Base-by-base conservation (phyloP, 2,888 invertebrate species). In the Heteromyza rotundicornis region DNA sequence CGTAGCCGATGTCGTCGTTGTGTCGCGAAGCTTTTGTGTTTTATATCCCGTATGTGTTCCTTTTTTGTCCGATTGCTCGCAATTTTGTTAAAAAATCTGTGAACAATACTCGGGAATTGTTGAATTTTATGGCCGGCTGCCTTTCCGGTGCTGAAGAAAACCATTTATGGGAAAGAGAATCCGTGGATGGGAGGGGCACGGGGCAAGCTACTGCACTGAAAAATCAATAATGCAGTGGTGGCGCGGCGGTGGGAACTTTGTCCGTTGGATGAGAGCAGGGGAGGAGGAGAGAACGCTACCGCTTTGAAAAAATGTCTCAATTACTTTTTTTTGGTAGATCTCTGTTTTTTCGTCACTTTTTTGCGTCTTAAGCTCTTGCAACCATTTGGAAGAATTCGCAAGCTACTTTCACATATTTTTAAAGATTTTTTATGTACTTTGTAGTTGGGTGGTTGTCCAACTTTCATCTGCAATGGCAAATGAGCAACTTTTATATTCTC, bases 221-320 rank as follows among this genome's bases (percentile, higher is more conserved):
- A 62, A 59, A 62, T 62, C 59, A 54, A 62, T 59, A 59, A 54
- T 62, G 59, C 62, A 59, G 36, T 57, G 40, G 22, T 24, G 14
- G 55, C 10, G 24, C 49, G 35, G 51, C 35, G 27, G 27, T 27
- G 27, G 27, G 7, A 10, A 27, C 10, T 5, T 27, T 10, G 27
- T 27, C n/a, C 27, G 27, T 27, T 27, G 5, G 10, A 5, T 27
- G 10, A 27, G 3, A n/a, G 40, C 40, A n/a, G 10, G 40, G 40
- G 16, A n/a, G 40, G 40, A 40, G 16, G 14, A n/a, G 16, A n/a
- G 40, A 5, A 27, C 7, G 27, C 27, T 5, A 27, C 5, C 27
- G 27, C 27, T 27, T 27, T 5, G 10, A 7, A 27, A 27, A 27
- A 10, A 7, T 27, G 27, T 27, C 7, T 27, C 7, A 10, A 10